These are phyloP conservation scores for Hydriomena furcata DNA, from an alignment of 2,888 invertebrate species.

Conservation along the genomic window DNA sequence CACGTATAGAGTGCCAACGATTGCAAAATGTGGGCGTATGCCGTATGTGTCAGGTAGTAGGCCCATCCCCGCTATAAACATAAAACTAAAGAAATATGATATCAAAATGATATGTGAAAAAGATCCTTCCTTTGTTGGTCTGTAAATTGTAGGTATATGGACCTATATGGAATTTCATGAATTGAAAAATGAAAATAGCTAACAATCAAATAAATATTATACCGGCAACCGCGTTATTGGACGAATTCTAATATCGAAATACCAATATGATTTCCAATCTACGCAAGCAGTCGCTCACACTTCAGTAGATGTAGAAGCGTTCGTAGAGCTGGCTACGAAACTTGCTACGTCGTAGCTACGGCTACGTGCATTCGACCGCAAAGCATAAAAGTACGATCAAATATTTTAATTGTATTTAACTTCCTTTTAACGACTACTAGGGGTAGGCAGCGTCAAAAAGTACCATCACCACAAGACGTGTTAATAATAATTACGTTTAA, in stretches of 20 bases:
- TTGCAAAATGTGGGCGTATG: too few species aligned
- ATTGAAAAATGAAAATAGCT: neutral
- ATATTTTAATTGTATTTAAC: too few species aligned
- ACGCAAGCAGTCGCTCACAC: constrained; percentile 27
- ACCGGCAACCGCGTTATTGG: constrained; percentile 16
- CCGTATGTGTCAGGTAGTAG: too few species aligned
- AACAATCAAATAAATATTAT: constrained; percentile 2
- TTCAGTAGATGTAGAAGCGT: constrained; percentile 19
- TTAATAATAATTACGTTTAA: too few species aligned
- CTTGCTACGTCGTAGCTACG: constrained; percentile 16
- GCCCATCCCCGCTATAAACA: too few species aligned
- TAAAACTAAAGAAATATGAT: too few species aligned
- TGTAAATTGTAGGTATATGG: too few species aligned
- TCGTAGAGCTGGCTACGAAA: constrained; percentile 25
- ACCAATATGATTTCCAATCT: constrained; percentile 27
- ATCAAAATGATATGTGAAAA: neutral
- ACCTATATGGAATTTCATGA: neutral
- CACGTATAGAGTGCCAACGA: too few species aligned
- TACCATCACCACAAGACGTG: too few species aligned
- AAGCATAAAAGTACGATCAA: neutral
- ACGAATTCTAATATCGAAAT: constrained; percentile 25
- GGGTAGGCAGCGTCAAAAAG: too few species aligned
- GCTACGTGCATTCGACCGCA: neutral
- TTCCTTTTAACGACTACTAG: too few species aligned
- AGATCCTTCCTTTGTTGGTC: too few species aligned